Evolutionary conservation across 1,140 invertebrate genomes (phyloP), one percentile per base, ranked within the genome.

Genomic region (Ruditapes philippinarum): DNA sequence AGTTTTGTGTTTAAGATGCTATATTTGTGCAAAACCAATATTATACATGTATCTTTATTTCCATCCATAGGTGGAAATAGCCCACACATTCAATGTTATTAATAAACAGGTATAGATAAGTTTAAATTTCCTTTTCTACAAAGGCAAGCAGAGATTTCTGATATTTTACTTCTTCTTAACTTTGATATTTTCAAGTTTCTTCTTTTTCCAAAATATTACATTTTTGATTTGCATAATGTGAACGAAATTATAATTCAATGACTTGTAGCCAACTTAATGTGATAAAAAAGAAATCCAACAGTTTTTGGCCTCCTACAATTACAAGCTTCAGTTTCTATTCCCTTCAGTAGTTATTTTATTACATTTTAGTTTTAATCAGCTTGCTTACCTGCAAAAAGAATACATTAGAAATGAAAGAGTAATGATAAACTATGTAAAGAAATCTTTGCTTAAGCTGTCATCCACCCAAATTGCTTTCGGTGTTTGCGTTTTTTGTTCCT

Each of bases 61-160:
- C 40, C 38, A 74, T 74, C 70, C 38, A 33, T 74, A 74, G 70
- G 70, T 74, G 70, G 40, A 74, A 74, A 42, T 45, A 49, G 40
- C 70, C n/a, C 36, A 19, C 40, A 22, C 70, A 40, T 42, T 74
- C 40, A 40, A 22, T 74, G 33, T 74, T 25, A 74, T 42, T 74
- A 74, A 22, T 74, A 45, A 49, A 42, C 70, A 74, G 70, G 70
- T 74, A 74, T 74, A 74, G 40, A 40, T n/a, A 38, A 25, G 40
- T 74, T 74, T 74, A 11, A 74, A 49, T 74, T 74, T 42, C 70
- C 70, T 74, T 45, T 70, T 25, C 22, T n/a, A 28, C 9, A 25
- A 62, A 62, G 19, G 49, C 38, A 74, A 74, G 70, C 70, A 74
- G 70, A 74, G 70, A 74, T 74, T 74, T 74, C 70, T 74, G 33